These are phyloP conservation scores for Entomyzon cyanotis DNA, from an alignment of 2,113 vertebrate species.

Conservation along the genomic window DNA sequence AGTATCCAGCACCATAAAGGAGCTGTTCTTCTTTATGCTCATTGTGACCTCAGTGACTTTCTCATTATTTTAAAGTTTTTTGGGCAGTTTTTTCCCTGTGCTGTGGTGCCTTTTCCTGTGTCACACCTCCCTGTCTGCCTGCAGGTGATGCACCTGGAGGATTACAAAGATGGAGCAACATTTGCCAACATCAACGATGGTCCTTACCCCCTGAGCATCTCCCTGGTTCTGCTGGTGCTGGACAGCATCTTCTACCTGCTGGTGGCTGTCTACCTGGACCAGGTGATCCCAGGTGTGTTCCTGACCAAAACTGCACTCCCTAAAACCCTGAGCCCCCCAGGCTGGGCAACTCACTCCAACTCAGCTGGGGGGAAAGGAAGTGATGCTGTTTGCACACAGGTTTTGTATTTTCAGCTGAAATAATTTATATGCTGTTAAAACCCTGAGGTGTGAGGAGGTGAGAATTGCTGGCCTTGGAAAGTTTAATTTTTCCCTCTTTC, in stretches of 20 bases:
- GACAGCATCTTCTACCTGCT: constrained; percentile 93
- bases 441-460: not conserved
- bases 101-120: not conserved
- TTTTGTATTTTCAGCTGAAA: not conserved
- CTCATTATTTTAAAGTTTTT: not conserved
- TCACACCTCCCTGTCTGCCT: not conserved
- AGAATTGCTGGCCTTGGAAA: not conserved
- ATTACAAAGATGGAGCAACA: constrained; percentile 85
- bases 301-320: not conserved
- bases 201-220: constrained; percentile 88
- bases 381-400: not conserved
- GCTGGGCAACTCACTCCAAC: not conserved
- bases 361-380: not conserved
- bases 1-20: not conserved
- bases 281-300: constrained; percentile 91
- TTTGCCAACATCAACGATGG: constrained; percentile 85
- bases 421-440: not conserved
- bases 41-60: not conserved
- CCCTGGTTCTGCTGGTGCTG: constrained; percentile 82
- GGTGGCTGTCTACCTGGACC: constrained; percentile 91
- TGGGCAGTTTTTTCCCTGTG: not conserved
- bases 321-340: not conserved
- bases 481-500: not conserved
- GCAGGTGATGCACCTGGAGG: constrained; percentile 95
- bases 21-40: not conserved